These are phyloP conservation scores for Sitophilus oryzae DNA, from an alignment of 1,140 invertebrate genomes.

Conservation along the genomic window DNA sequence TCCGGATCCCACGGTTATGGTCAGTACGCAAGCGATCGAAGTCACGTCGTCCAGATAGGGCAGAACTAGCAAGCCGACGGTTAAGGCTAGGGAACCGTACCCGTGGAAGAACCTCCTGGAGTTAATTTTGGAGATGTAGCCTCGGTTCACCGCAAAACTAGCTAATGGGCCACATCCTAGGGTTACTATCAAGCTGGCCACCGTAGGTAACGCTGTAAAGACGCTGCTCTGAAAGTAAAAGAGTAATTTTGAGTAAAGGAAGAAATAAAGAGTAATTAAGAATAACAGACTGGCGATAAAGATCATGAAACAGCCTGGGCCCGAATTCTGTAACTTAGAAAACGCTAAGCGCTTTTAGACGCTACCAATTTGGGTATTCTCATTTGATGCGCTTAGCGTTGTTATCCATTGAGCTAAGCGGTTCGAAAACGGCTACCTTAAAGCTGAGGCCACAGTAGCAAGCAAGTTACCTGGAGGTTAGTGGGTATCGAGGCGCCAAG, in stretches of 20 bases:
- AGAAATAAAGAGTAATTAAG: too few relatives aligned
- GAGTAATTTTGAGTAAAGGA: not conserved
- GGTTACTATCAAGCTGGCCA: constrained; percentile 61
- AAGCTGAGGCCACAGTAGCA: too few relatives aligned
- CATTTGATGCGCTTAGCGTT: too few relatives aligned
- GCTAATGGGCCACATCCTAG: constrained; percentile 58
- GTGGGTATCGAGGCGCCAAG: too few relatives aligned
- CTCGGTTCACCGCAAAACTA: constrained; percentile 54
- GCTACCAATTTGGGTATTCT: too few relatives aligned
- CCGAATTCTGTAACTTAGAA: too few relatives aligned
- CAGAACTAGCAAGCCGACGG: constrained; percentile 51
- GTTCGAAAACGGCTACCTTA: too few relatives aligned
- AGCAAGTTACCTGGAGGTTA: too few relatives aligned
- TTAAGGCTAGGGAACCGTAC: constrained; percentile 55
- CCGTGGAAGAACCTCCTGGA: constrained; percentile 61
- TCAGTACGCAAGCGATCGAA: constrained; percentile 51
- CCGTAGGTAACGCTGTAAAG: constrained; percentile 71
- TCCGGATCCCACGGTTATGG: constrained; percentile 66
- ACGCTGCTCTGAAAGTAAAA: constrained; percentile 59
- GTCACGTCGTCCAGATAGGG: constrained; percentile 51
- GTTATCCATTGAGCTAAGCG: too few relatives aligned
- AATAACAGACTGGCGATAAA: too few relatives aligned
- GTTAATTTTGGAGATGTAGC: constrained; percentile 47
- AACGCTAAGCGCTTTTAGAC: too few relatives aligned
- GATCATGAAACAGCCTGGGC: too few relatives aligned